Conservation (phyloP, 2,797 vertebrate species). For the Thalassophryne amazonica region DNA sequence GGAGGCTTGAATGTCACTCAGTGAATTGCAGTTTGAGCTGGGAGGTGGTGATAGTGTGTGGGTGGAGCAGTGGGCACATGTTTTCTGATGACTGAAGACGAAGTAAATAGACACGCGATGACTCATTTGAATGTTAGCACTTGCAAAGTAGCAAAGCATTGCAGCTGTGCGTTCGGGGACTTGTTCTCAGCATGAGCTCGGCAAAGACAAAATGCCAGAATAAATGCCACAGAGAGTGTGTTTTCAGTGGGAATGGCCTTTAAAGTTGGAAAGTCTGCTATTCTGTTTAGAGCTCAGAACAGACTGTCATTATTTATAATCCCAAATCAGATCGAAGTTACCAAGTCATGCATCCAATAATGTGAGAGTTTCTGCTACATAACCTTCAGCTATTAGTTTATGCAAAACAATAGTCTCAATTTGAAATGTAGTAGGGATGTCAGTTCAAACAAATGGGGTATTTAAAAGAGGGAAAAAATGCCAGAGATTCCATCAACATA, state of each 20-base stretch:
- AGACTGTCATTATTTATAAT: conserved; percentile 29
- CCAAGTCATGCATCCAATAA: conserved; percentile 10
- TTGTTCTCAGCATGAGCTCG: conserved; percentile 29
- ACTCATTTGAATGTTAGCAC: conserved; percentile 30
- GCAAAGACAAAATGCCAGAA: conserved; percentile 46
- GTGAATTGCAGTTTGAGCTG: conserved; percentile 52
- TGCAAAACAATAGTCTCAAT: conserved; percentile 18
- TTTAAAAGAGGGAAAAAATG: conserved; percentile 8
- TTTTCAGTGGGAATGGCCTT: conserved; percentile 36
- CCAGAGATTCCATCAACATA: not conserved
- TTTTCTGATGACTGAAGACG: conserved; percentile 42
- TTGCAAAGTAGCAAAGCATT: conserved; percentile 1
- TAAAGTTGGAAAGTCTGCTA: conserved; percentile 49
- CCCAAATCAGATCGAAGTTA: conserved; percentile 30
- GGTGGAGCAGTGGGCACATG: conserved; percentile 32
- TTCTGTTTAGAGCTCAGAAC: conserved; percentile 48
- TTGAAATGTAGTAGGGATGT: conserved; percentile 30
- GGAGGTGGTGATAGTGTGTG: conserved; percentile 42
- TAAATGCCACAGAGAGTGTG: conserved; percentile 51
- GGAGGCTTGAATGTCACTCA: conserved; percentile 66
- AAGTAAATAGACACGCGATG: conserved; percentile 42
- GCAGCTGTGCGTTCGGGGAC: conserved; percentile 23
- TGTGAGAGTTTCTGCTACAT: conserved; percentile 32
- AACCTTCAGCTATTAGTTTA: conserved; percentile 41
- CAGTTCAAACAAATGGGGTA: conserved; percentile 22